Evolutionary conservation across 2,888 invertebrate genomes (phyloP).

Genomic region (Acanthoscelides obtectus): DNA sequence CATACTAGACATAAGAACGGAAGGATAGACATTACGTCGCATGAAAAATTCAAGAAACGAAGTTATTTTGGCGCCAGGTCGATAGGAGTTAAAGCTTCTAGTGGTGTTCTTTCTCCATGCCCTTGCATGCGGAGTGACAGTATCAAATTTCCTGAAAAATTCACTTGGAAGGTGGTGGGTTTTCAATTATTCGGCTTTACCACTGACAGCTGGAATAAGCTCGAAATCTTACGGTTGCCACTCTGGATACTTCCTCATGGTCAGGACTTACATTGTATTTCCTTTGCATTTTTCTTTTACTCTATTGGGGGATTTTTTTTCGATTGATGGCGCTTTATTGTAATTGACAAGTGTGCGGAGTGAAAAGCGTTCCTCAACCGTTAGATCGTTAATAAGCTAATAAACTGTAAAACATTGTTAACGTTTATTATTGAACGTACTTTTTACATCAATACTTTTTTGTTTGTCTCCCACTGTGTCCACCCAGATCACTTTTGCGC

Average conservation of each 20-base stretch:
- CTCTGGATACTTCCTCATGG: conserved; percentile 14
- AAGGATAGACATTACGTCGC: neutral
- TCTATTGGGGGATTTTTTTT: neutral
- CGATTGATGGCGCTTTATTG: neutral
- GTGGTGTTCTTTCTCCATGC: neutral
- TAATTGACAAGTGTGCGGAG: neutral
- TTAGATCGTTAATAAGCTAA: too few relatives aligned
- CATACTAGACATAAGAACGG: neutral
- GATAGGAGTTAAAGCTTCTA: neutral
- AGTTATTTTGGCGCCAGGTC: neutral
- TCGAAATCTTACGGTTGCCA: conserved; percentile 16
- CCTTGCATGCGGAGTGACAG: conserved; percentile 10
- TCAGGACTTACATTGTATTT: conserved; percentile 13
- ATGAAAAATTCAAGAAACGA: neutral
- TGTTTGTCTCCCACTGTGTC: too few relatives aligned
- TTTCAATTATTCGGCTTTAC: conserved; percentile 22
- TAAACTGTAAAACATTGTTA: too few relatives aligned
- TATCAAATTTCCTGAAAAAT: conserved; percentile 17
- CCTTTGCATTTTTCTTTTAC: conserved; percentile 1
- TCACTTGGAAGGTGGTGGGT: conserved; percentile 7
- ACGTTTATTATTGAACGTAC: too few relatives aligned
- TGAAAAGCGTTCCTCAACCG: too few relatives aligned
- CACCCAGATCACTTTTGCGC: too few relatives aligned
- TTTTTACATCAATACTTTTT: too few relatives aligned
- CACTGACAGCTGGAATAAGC: conserved; percentile 12